A percentile compares a stretch with the other conserved stretches of the same genome.
Evolutionary conservation across 1,140 invertebrate genomes (phyloP).

Genomic region (Whitmania pigra): DNA sequence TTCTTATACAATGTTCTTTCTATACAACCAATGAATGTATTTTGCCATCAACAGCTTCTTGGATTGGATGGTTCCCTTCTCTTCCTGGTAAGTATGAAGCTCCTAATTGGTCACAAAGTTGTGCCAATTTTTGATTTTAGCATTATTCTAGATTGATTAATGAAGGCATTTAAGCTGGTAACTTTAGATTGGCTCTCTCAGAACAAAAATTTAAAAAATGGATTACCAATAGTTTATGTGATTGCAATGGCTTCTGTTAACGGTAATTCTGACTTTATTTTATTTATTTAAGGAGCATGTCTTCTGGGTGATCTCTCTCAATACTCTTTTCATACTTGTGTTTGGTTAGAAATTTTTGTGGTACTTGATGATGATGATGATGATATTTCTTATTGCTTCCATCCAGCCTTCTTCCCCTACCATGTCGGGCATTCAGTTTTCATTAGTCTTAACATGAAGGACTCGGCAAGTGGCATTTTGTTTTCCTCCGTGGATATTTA

Average conservation of each 20-base stretch:
- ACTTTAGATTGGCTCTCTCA: neutral
- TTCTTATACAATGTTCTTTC: neutral
- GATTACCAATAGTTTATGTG: neutral
- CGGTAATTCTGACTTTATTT: slow-evolving; percentile 21
- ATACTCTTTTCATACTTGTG: slow-evolving; percentile 83
- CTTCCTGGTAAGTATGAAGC: slow-evolving; percentile 53
- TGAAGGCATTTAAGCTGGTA: neutral
- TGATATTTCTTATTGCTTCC: neutral
- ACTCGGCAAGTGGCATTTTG: slow-evolving; percentile 42
- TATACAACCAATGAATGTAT: neutral
- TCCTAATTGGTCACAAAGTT: too few species aligned
- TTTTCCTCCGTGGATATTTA: neutral
- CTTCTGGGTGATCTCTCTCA: slow-evolving; percentile 94
- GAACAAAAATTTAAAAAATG: neutral
- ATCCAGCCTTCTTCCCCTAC: slow-evolving; percentile 76
- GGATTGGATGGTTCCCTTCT: slow-evolving; percentile 91
- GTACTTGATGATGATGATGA: slow-evolving; percentile 8
- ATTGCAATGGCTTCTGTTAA: too few species aligned
- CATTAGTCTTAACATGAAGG: slow-evolving; percentile 59
- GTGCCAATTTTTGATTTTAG: slow-evolving; percentile 5
- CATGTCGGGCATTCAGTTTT: slow-evolving; percentile 80
- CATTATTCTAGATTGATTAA: slow-evolving; percentile 13
- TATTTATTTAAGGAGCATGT: slow-evolving; percentile 65
- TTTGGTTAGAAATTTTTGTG: slow-evolving; percentile 42
- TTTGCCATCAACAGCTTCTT: slow-evolving; percentile 52